phyloP scores from a whole-genome alignment of 1,140 invertebrate genomes.

The Drosophila cardini region DNA sequence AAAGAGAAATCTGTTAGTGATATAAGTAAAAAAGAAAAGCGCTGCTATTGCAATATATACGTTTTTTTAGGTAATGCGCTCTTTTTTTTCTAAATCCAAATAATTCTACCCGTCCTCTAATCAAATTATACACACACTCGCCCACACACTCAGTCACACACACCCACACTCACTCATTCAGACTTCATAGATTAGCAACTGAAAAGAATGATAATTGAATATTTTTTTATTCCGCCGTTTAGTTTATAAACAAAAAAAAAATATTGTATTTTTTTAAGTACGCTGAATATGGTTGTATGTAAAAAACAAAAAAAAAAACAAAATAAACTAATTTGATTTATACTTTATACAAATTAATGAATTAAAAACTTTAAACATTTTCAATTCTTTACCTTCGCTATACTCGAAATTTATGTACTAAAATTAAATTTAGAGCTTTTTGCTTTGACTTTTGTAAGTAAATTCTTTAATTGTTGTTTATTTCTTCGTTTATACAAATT shows the following conservation, averaged over 20 bases:
- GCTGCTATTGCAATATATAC: conserved; percentile 73
- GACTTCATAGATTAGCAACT: conserved; percentile 22
- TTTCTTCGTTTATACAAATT: conserved; percentile 60
- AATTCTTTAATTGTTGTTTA: conserved; percentile 69
- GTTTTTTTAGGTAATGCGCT: conserved; percentile 60
- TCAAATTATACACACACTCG: conserved; percentile 62
- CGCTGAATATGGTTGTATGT: conserved; percentile 75
- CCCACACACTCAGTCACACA: conserved; percentile 23
- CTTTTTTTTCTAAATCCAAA: conserved; percentile 42
- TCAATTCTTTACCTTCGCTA: conserved; percentile 38
- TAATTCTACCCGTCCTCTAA: conserved; percentile 66
- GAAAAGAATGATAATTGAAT: conserved; percentile 2
- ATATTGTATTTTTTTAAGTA: conserved; percentile 66
- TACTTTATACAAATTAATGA: conserved; percentile 22
- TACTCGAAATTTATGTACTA: conserved; percentile 58
- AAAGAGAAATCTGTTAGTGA: conserved; percentile 66
- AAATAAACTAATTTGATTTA: conserved; percentile 26
- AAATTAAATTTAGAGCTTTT: conserved; percentile 50
- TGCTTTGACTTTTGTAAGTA: conserved; percentile 66
- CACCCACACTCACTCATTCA: neutral
- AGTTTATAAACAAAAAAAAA: conserved; percentile 58
- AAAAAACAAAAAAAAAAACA: conserved; percentile 24
- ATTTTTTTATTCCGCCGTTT: conserved; percentile 56
- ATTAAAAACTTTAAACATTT: conserved; percentile 29
- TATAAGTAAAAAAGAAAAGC: conserved; percentile 50